A percentile compares a stretch with the other conserved stretches of the same genome.
These are phyloP conservation scores for Ammospiza caudacuta DNA, from an alignment of 2,113 vertebrate species.

Conservation along the genomic window DNA sequence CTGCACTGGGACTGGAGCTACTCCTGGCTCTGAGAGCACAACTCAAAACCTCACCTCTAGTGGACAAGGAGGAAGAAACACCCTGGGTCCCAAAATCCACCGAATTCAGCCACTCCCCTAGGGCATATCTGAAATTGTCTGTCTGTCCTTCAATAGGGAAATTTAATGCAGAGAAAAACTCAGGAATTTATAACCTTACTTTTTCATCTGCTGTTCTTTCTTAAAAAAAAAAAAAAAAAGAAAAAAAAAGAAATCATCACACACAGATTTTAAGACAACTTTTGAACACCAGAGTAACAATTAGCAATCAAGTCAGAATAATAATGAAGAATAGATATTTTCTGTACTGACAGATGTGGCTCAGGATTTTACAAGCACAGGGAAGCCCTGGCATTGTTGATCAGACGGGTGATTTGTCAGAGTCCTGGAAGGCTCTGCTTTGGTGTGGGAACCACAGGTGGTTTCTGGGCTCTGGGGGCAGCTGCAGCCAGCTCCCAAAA, in stretches of 20 bases:
- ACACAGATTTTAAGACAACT: not conserved
- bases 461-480: not conserved
- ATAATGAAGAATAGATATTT: not conserved
- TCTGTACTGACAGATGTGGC: not conserved
- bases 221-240: not conserved
- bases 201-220: not conserved
- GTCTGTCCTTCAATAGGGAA: not conserved
- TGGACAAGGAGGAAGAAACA: not conserved
- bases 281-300: not conserved
- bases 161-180: not conserved
- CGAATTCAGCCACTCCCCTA: not conserved
- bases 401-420: not conserved
- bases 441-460: not conserved
- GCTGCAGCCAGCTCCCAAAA: not conserved
- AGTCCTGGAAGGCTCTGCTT: not conserved
- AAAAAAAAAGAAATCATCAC: not conserved
- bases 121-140: not conserved
- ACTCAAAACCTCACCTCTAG: not conserved
- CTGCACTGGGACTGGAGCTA: not conserved
- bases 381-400: not conserved
- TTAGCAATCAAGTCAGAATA: not conserved
- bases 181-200: not conserved
- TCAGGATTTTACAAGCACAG: not conserved
- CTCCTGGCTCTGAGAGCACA: not conserved
- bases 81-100: not conserved